A percentile compares a stretch with the other conserved stretches of the same genome.
Conservation (phyloP, 1,140 invertebrate genomes). For the Drosophila athabasca region DNA sequence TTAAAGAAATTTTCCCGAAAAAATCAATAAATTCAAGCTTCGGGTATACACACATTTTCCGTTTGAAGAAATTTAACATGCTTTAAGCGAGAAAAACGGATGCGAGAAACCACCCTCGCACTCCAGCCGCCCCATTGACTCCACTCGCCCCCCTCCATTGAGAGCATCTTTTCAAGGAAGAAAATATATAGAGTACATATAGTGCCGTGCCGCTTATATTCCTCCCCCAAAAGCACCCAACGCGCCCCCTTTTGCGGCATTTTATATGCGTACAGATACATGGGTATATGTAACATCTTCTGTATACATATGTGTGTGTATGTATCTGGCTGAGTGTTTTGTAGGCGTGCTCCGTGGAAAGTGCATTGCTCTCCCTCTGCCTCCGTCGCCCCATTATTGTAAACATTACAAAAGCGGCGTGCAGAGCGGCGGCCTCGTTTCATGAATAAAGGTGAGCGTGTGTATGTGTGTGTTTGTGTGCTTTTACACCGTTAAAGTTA, state of each 20-base stretch:
- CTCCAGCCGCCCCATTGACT: slow-evolving; percentile 39
- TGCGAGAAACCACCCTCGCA: slow-evolving; percentile 62
- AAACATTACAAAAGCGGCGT: slow-evolving; percentile 70
- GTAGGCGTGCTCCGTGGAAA: slow-evolving; percentile 35
- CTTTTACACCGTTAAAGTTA: slow-evolving; percentile 63
- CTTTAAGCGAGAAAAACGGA: slow-evolving; percentile 65
- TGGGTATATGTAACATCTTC: slow-evolving; percentile 39
- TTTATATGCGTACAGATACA: slow-evolving; percentile 29
- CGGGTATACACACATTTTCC: slow-evolving; percentile 63
- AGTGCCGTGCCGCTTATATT: slow-evolving; percentile 44
- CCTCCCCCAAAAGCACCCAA: slow-evolving; percentile 51
- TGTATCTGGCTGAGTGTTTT: slow-evolving; percentile 41
- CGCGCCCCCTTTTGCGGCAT: slow-evolving; percentile 71
- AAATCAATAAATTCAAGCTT: slow-evolving; percentile 76
- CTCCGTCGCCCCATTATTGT: slow-evolving; percentile 50
- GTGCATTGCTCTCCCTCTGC: slow-evolving; percentile 68
- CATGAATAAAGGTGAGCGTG: slow-evolving; percentile 30
- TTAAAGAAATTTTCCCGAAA: slow-evolving; percentile 60
- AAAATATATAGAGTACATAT: slow-evolving; percentile 39
- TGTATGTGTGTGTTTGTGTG: slow-evolving; percentile 27
- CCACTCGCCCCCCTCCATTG: slow-evolving; percentile 13
- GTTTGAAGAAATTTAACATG: slow-evolving; percentile 53
- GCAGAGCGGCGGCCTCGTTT: slow-evolving; percentile 69
- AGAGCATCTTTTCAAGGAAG: slow-evolving; percentile 44
- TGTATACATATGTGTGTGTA: slow-evolving; percentile 30